phyloP scores from a whole-genome alignment of 2,113 vertebrate species.

The Menura novaehollandiae region DNA sequence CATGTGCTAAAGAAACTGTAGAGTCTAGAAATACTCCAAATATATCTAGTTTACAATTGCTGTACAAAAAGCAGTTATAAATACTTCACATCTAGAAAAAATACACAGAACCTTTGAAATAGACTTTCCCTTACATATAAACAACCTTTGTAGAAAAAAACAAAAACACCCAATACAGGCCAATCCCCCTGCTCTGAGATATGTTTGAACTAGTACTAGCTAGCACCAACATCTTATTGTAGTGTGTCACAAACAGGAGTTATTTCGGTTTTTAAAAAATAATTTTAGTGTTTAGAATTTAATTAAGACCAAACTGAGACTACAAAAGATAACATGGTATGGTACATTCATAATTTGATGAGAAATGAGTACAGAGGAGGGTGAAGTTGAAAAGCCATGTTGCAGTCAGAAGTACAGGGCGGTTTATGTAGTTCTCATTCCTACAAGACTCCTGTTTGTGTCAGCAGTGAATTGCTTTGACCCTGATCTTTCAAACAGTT shows the following conservation, averaged over 20 bases:
- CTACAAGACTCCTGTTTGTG: neutral
- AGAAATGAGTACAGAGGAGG: neutral
- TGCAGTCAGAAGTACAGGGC: neutral
- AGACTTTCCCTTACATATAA: conserved; percentile 85
- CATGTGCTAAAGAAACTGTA: conserved; percentile 67
- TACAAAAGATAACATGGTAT: neutral
- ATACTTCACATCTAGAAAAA: conserved; percentile 95
- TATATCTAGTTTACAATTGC: conserved; percentile 79
- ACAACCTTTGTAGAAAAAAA: conserved; percentile 78
- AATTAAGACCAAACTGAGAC: neutral
- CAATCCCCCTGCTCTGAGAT: neutral
- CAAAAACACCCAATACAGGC: neutral
- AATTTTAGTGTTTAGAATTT: neutral
- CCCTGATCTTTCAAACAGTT: neutral
- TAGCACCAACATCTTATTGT: conserved; percentile 73
- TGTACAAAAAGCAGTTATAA: conserved; percentile 94
- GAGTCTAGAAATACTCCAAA: conserved; percentile 78
- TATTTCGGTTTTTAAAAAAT: neutral
- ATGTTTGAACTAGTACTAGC: conserved; percentile 60
- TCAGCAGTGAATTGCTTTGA: neutral
- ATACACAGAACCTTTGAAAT: conserved; percentile 86
- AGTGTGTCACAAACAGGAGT: neutral
- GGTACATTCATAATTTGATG: neutral
- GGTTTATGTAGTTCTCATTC: neutral
- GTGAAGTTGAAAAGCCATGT: neutral